Percentiles rank a stretch among this genome's conserved stretches.
phyloP scores from a whole-genome alignment of 2,797 vertebrate genomes.

The Coregonus suidteri region DNA sequence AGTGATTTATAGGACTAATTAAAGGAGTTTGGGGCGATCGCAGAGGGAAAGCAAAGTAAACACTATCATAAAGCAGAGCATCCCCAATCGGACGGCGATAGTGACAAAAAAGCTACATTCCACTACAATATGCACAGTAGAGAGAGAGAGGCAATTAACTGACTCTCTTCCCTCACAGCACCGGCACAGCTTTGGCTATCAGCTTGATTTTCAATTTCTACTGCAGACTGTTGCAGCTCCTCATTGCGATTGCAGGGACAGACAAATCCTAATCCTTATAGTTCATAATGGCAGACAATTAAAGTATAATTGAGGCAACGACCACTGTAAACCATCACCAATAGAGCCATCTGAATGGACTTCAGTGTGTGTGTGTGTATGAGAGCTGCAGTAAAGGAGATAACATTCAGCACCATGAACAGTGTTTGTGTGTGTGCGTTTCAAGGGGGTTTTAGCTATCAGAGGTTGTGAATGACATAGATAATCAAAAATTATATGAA shows the following conservation, averaged over 20 bases:
- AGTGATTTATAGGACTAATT: conserved; percentile 46
- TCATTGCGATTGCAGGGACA: conserved; percentile 31
- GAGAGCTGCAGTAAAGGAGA: no score
- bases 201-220: conserved; percentile 60
- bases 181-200: conserved; percentile 47
- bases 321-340: conserved; percentile 26
- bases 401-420: no score
- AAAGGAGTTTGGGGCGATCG: conserved; percentile 30
- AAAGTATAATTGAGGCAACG: conserved; percentile 40
- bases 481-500: background rate
- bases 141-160: conserved; percentile 36
- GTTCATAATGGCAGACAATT: conserved; percentile 40
- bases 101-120: conserved; percentile 36
- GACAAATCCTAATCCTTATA: conserved; percentile 31
- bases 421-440: background rate
- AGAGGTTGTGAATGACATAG: background rate
- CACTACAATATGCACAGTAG: conserved; percentile 31
- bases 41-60: conserved; percentile 34
- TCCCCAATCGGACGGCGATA: conserved; percentile 30
- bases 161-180: conserved; percentile 28
- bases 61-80: conserved; percentile 28
- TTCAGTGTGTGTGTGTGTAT: no score
- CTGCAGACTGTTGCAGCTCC: conserved; percentile 24
- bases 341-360: background rate
- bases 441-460: background rate